Conservation (phyloP, 2,113 vertebrate genomes). For the Megatriorchis doriae region DNA sequence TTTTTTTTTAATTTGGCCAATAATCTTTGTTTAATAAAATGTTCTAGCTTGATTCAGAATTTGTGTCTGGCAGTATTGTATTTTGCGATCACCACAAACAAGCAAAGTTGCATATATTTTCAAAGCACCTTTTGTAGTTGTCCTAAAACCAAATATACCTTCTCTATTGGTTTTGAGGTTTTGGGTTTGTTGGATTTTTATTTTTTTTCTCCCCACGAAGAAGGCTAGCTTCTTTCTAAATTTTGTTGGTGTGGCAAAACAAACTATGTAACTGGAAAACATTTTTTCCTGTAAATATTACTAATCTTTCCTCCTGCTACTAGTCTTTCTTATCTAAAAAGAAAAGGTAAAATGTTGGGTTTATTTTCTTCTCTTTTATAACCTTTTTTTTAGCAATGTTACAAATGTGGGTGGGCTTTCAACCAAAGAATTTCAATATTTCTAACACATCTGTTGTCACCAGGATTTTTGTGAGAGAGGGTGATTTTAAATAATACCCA, state of each 20-base stretch:
- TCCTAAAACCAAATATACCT: neutral
- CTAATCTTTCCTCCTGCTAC: neutral
- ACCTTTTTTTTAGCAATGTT: neutral
- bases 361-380: neutral
- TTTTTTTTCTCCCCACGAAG: fast-evolving
- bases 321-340: neutral
- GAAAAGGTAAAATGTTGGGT: neutral
- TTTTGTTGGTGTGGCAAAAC: neutral
- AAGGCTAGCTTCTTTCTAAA: neutral
- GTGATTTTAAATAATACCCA: neutral
- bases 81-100: neutral
- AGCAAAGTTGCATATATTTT: neutral
- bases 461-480: conserved; percentile 4
- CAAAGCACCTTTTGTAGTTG: neutral
- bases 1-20: too few species aligned
- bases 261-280: neutral
- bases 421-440: neutral
- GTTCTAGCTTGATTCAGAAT: neutral
- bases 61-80: neutral
- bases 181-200: neutral
- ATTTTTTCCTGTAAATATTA: neutral
- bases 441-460: neutral
- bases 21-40: neutral
- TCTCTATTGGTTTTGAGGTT: neutral
- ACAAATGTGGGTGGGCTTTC: neutral